A percentile compares a stretch with the other conserved stretches of the same genome.
These are phyloP conservation scores for Xyrauchen texanus DNA, from an alignment of 2,113 vertebrate species.

Conservation along the genomic window DNA sequence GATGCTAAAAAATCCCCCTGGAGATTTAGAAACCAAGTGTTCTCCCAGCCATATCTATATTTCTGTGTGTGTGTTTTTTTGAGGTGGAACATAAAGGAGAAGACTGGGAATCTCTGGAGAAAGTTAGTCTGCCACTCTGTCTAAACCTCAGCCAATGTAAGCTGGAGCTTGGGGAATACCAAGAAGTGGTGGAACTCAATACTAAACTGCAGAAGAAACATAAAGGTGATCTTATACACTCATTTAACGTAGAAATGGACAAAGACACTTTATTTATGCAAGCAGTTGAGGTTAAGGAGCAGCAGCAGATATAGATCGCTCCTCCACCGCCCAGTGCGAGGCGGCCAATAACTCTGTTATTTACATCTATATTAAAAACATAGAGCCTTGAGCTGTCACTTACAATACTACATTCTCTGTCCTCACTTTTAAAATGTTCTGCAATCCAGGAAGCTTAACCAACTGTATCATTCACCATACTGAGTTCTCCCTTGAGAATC, in stretches of 20 bases:
- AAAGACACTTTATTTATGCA: neutral
- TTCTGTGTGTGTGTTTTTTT: neutral
- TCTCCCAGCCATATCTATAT: constrained; percentile 43
- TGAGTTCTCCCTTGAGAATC: constrained; percentile 48
- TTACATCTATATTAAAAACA: neutral
- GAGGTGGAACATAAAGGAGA: constrained; percentile 81
- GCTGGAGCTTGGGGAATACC: constrained; percentile 83
- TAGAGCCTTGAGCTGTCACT: neutral
- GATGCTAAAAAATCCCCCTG: constrained; percentile 60
- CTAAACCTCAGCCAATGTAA: constrained; percentile 94
- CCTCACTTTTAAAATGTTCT: neutral
- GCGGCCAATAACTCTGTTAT: neutral
- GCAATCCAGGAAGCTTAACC: constrained; percentile 1
- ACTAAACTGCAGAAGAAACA: constrained; percentile 82
- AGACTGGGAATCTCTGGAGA: constrained; percentile 88
- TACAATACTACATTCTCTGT: neutral
- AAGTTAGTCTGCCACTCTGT: constrained; percentile 81
- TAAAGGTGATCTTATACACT: constrained; percentile 72
- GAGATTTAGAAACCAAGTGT: constrained; percentile 57
- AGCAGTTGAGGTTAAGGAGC: neutral
- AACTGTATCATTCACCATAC: constrained; percentile 38
- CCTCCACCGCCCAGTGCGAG: neutral
- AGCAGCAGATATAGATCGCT: constrained; percentile 2
- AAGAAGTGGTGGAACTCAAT: constrained; percentile 86
- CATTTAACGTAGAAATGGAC: neutral